Conservation (phyloP, 2,888 invertebrate genomes). For the Sycophila texana region DNA sequence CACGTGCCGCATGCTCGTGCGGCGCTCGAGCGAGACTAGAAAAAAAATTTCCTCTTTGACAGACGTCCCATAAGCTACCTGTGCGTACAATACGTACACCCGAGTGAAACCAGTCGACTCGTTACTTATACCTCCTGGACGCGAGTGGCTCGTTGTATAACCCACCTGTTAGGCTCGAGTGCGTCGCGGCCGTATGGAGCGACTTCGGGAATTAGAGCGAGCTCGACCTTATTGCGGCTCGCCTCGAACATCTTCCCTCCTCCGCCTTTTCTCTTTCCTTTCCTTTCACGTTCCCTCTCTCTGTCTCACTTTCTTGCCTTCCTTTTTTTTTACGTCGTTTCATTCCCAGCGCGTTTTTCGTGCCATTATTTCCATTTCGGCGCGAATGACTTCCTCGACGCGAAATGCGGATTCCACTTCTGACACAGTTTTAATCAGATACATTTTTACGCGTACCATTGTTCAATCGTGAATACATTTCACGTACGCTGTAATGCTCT, state of each 20-base stretch:
- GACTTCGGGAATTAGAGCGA: slow-evolving; percentile 31
- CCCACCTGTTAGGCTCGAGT: slow-evolving; percentile 36
- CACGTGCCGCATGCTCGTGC: neutral
- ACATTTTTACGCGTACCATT: neutral
- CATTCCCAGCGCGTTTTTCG: neutral
- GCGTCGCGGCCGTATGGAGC: slow-evolving; percentile 5
- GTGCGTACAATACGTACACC: neutral
- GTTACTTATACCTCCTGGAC: slow-evolving; percentile 24
- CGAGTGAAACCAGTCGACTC: slow-evolving; percentile 23
- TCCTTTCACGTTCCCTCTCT: no score
- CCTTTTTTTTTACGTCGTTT: neutral
- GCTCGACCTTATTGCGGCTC: slow-evolving; percentile 21
- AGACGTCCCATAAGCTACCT: neutral
- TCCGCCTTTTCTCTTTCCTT: neutral
- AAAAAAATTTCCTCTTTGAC: slow-evolving; percentile 29
- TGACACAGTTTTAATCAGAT: neutral
- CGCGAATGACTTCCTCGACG: slow-evolving; percentile 3
- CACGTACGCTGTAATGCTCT: neutral
- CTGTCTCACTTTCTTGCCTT: neutral
- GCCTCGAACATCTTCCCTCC: slow-evolving; percentile 13
- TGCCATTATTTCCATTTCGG: slow-evolving; percentile 15
- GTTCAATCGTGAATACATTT: slow-evolving; percentile 1
- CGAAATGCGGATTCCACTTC: neutral
- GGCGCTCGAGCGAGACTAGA: neutral
- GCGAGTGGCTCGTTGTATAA: slow-evolving; percentile 24